Conservation (phyloP, 2,888 invertebrate species). For the Pyrocoelia pectoralis region DNA sequence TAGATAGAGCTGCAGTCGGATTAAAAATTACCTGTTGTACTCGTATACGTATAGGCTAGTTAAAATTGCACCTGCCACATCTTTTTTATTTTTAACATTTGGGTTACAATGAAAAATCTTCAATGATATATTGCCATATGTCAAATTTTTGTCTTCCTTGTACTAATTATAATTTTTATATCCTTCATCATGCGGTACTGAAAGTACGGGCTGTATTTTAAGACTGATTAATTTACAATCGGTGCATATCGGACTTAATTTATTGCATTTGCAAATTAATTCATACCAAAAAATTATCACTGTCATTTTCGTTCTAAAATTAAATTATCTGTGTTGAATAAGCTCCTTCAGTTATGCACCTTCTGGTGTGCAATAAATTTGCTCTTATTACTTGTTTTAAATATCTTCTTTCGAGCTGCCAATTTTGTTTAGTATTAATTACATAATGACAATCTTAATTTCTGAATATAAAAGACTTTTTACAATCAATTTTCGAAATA, state of each 20-base stretch:
- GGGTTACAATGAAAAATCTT: slow-evolving; percentile 19
- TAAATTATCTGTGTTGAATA: no score
- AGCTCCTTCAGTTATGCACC: no score
- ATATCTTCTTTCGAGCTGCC: no score
- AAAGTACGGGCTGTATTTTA: not conserved
- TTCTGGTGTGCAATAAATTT: no score
- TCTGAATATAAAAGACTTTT: no score
- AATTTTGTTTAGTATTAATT: no score
- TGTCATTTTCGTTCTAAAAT: no score
- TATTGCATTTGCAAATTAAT: no score
- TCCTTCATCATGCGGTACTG: not conserved
- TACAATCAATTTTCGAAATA: no score
- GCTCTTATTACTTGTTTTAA: no score
- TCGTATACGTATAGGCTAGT: slow-evolving; percentile 19
- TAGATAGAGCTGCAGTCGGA: slow-evolving; percentile 19
- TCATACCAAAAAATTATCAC: no score
- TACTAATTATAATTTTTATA: not conserved
- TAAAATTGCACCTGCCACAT: slow-evolving; percentile 25
- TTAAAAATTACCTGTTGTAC: slow-evolving; percentile 23
- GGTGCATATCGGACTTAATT: not conserved
- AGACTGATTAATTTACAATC: not conserved
- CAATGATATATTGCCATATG: slow-evolving; percentile 29
- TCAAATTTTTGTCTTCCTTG: slow-evolving; percentile 22
- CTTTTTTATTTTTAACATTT: slow-evolving; percentile 22
- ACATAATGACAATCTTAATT: no score